A percentile compares a stretch with the other conserved stretches of the same genome.
Conservation (phyloP, 1,140 invertebrate species). For the Temnothorax curvispinosus region DNA sequence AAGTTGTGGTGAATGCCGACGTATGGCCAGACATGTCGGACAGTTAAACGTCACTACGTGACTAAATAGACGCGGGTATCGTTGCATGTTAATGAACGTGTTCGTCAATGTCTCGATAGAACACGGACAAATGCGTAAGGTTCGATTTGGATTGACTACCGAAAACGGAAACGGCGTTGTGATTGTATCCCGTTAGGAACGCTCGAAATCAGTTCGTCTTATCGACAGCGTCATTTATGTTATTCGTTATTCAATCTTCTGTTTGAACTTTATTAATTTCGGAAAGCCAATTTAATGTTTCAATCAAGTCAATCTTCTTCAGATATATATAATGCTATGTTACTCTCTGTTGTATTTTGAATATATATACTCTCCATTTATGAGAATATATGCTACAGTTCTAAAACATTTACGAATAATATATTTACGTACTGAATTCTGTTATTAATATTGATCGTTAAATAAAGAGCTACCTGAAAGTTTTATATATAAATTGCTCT, state of each 20-base stretch:
- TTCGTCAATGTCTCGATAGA: slow-evolving; percentile 23
- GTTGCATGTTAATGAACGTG: slow-evolving; percentile 48
- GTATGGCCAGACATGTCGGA: slow-evolving; percentile 1
- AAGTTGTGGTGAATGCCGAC: slow-evolving; percentile 6
- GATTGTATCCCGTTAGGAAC: slow-evolving; percentile 1
- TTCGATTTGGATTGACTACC: slow-evolving; percentile 3
- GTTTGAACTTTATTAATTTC: not conserved
- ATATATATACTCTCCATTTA: not conserved
- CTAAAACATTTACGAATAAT: not conserved
- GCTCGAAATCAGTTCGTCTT: not conserved
- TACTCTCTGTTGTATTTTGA: not conserved
- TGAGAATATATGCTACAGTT: not conserved
- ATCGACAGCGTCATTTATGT: not conserved
- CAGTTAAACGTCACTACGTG: slow-evolving; percentile 29
- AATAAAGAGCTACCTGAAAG: not conserved
- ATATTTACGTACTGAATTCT: not conserved
- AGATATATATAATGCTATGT: not conserved
- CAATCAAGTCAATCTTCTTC: not conserved
- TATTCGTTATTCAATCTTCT: slow-evolving; percentile 3
- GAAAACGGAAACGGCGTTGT: not conserved
- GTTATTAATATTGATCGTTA: not conserved
- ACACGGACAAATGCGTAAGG: slow-evolving; percentile 23
- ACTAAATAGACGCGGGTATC: slow-evolving; percentile 36
- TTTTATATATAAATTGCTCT: not conserved
- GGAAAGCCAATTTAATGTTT: not conserved